These are phyloP conservation scores for Beroe ovata DNA, from an alignment of 37 sponge, comb jelly and placozoan genomes.

Conservation along the genomic window DNA sequence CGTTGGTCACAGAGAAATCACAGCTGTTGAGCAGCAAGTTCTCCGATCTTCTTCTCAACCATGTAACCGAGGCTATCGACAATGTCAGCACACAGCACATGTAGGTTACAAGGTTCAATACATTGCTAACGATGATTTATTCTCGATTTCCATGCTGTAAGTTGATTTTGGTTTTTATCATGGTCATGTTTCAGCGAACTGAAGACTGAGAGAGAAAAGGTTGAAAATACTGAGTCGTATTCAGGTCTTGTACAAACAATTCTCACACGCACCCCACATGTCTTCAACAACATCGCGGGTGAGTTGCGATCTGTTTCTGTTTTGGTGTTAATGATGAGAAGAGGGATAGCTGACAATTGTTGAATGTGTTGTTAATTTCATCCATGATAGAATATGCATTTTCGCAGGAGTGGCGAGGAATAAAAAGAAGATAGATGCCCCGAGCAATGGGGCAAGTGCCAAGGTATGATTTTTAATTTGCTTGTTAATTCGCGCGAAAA, in stretches of 20 bases:
- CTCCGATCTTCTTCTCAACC: constrained; percentile 58
- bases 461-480: not conserved
- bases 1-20: constrained; percentile 50
- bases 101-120: too few relatives aligned
- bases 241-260: constrained; percentile 36
- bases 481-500: constrained; percentile 50
- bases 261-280: constrained; percentile 37
- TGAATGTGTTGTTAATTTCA: too few relatives aligned
- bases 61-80: constrained; percentile 63
- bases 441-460: not conserved
- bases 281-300: constrained; percentile 66
- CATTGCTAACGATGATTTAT: too few relatives aligned
- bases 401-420: constrained; percentile 30
- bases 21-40: constrained; percentile 56
- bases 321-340: too few relatives aligned
- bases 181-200: constrained; percentile 21
- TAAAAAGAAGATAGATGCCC: constrained; percentile 11
- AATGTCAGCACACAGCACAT: constrained; percentile 66
- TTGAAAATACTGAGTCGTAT: constrained; percentile 16
- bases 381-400: too few relatives aligned
- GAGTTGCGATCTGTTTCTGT: too few relatives aligned
- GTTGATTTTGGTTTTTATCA: too few relatives aligned
- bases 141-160: too few relatives aligned
- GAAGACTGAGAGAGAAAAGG: constrained; percentile 54
- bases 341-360: too few relatives aligned